Base-by-base conservation (phyloP, 2,888 invertebrate species). In the Eristalis arbustorum region DNA sequence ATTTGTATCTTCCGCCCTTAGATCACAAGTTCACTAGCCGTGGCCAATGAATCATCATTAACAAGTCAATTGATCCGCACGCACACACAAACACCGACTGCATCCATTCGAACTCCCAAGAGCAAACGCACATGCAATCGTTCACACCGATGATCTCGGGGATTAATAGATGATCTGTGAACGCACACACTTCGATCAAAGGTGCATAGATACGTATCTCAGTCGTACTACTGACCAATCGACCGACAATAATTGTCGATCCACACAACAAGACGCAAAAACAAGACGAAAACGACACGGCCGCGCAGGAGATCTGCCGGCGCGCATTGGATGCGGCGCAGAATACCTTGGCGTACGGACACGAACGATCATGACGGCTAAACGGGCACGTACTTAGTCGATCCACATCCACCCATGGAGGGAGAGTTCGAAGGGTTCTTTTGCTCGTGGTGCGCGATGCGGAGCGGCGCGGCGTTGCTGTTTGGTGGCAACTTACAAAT, bases 31-130 rank as follows among this genome's bases (percentile, higher is more conserved):
- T 67, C 75, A 68, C 84, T 69, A 71, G 56, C 67, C 80, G 63
- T 80, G 76, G 40, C 80, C 80, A 84, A 84, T 84, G 84, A 76
- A 84, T 84, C 84, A 80, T 80, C 76, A 84, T 84, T 80, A 84
- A 80, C 80, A 80, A 71, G 59, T 76, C 84, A 76, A 71, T 84
- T 84, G 80, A 75, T 84, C 62, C 71, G 76, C 42, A 71, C n/a
- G n/a, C n/a, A n/a, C n/a, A n/a, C n/a, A n/a, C n/a, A n/a, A n/a
- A n/a, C 71, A 61, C 69, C 74, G 62, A 59, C 76, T 56, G 37
- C 71, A 84, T 76, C 28, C 49, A 68, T 56, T 68, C 49, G 64
- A 28, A 14, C 25, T 14, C 59, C 23, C 25, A 13, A 23, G 59
- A 23, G 28, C 25, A 57, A 73, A 37, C 13, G 62, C 34, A 66